Evolutionary conservation across 1,140 invertebrate species (phyloP).

Genomic region (Temnothorax nylanderi): DNA sequence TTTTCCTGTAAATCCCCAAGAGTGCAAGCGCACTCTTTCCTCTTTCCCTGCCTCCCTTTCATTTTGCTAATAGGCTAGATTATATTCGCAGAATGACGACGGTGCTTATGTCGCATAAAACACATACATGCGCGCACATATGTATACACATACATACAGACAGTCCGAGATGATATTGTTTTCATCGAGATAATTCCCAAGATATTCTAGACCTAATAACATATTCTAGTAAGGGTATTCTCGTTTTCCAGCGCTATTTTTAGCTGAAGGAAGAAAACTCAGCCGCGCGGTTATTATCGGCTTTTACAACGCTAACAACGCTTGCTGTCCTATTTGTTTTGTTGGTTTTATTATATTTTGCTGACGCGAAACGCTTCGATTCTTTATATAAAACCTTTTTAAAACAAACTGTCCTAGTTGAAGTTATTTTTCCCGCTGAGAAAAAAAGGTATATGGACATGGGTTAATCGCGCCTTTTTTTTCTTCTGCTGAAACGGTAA

Average conservation of each 20-base stretch:
- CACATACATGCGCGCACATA: neutral
- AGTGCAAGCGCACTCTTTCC: neutral
- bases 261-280: neutral
- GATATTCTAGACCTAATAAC: neutral
- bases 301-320: neutral
- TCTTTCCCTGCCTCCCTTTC: too few species aligned
- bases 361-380: neutral
- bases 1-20: neutral
- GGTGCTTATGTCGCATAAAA: neutral
- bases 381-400: neutral
- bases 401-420: neutral
- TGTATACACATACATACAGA: neutral
- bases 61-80: neutral
- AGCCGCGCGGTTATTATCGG: neutral
- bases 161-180: neutral
- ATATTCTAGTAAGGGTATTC: conserved; percentile 37
- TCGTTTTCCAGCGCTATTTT: conserved; percentile 23
- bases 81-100: conserved; percentile 26
- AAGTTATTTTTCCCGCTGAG: neutral
- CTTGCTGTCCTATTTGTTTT: neutral
- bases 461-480: neutral
- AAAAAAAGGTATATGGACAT: neutral
- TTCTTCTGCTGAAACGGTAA: neutral
- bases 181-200: neutral
- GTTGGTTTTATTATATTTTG: neutral